Evolutionary conservation across 1,140 invertebrate genomes (phyloP).

Genomic region (Zaprionus davidi): DNA sequence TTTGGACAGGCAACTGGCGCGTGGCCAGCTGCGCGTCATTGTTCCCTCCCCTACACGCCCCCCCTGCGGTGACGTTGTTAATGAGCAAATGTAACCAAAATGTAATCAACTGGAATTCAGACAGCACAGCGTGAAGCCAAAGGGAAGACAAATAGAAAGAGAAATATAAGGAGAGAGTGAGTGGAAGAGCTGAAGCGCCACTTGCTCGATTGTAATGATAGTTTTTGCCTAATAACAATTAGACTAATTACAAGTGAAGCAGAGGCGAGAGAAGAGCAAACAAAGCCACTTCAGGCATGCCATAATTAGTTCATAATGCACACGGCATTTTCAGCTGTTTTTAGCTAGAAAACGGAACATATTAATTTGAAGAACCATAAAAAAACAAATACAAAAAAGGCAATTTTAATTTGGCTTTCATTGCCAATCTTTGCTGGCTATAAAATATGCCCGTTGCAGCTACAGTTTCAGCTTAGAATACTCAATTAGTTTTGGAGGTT

Average conservation of each 20-base stretch:
- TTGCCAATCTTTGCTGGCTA: background rate
- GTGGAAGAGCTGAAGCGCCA: background rate
- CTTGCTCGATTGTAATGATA: slow-evolving; percentile 17
- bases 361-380: background rate
- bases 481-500: background rate
- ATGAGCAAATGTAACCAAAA: slow-evolving; percentile 31
- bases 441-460: background rate
- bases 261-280: background rate
- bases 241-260: slow-evolving; percentile 19
- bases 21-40: slow-evolving; percentile 15
- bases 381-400: background rate
- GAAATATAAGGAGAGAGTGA: background rate
- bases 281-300: background rate
- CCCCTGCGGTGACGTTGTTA: slow-evolving; percentile 11
- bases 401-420: background rate
- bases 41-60: background rate
- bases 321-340: background rate
- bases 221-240: slow-evolving; percentile 27
- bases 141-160: background rate
- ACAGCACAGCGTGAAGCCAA: background rate
- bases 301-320: slow-evolving; percentile 24
- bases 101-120: slow-evolving; percentile 32
- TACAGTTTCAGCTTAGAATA: background rate
- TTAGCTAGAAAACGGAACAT: background rate
- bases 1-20: slow-evolving; percentile 36